These are phyloP conservation scores for Petrolisthes cinctipes DNA, from an alignment of 2,888 invertebrate species.

Conservation along the genomic window DNA sequence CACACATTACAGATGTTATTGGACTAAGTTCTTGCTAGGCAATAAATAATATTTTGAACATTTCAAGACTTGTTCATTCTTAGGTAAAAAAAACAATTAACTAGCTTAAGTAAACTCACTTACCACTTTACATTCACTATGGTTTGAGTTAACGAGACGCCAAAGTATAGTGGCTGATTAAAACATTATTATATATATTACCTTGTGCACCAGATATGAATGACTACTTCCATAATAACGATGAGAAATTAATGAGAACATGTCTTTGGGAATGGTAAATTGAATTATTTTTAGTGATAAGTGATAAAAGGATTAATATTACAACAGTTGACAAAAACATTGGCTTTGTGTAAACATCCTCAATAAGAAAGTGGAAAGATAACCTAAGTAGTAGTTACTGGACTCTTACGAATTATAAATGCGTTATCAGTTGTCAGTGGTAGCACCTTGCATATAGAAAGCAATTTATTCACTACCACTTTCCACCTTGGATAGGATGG, in stretches of 20 bases:
- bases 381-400: background rate
- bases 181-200: background rate
- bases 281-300: conserved; percentile 27
- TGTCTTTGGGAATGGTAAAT: conserved; percentile 57
- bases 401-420: no score
- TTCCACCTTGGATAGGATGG: no score
- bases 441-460: no score
- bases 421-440: no score
- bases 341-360: background rate
- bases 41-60: background rate
- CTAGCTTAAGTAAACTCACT: background rate
- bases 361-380: background rate
- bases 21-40: background rate
- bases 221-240: conserved; percentile 31
- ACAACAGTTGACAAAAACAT: conserved; percentile 27
- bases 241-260: conserved; percentile 49
- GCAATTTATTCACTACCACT: no score
- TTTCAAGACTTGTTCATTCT: background rate
- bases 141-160: background rate
- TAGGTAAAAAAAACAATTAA: background rate
- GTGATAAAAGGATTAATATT: conserved; percentile 7
- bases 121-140: background rate
- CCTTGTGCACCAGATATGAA: conserved; percentile 33
- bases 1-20: background rate
- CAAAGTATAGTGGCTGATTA: background rate